These are phyloP conservation scores for Creontiades dilutus DNA, from an alignment of 2,888 invertebrate species.

Conservation along the genomic window DNA sequence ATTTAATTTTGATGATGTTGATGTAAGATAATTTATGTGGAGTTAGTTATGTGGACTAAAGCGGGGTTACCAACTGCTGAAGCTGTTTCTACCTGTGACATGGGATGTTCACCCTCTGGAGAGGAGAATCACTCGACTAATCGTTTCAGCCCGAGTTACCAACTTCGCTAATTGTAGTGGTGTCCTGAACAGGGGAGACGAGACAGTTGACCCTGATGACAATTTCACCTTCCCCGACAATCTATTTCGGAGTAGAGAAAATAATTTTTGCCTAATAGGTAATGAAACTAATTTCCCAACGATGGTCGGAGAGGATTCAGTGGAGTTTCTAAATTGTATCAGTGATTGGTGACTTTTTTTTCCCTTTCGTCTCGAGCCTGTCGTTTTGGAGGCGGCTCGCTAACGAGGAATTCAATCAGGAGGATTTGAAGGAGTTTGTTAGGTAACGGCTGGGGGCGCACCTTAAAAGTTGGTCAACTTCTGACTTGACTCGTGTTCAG, in stretches of 20 bases:
- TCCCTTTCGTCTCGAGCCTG: neutral
- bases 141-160: too few species aligned
- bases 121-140: too few species aligned
- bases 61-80: too few species aligned
- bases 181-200: neutral
- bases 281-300: neutral
- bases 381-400: neutral
- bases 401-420: conserved; percentile 1
- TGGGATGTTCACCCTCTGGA: too few species aligned
- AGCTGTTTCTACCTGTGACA: too few species aligned
- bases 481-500: neutral
- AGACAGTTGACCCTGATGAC: neutral
- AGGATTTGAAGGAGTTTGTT: neutral
- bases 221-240: neutral
- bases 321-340: neutral
- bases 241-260: neutral
- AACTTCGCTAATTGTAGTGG: too few species aligned
- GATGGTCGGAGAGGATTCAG: neutral
- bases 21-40: too few species aligned
- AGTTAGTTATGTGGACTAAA: too few species aligned
- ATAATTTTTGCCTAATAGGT: neutral
- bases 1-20: too few species aligned
- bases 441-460: neutral
- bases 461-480: neutral
- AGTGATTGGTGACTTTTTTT: neutral